Percentiles rank a stretch among this genome's conserved stretches.
These are phyloP conservation scores for Monochamus saltuarius DNA, from an alignment of 1,140 invertebrate genomes.

Conservation along the genomic window DNA sequence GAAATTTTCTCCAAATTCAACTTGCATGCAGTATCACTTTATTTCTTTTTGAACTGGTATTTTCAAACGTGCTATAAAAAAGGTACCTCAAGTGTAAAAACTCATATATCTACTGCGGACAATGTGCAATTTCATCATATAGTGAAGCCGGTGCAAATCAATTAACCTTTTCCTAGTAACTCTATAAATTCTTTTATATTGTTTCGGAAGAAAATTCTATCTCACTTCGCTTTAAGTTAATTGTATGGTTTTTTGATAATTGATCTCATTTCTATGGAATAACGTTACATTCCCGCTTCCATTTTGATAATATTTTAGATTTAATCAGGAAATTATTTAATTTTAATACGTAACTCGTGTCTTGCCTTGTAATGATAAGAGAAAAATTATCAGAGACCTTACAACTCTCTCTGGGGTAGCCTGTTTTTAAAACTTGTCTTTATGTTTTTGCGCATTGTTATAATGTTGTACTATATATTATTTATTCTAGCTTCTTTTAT, in stretches of 20 bases:
- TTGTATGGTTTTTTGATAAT: neutral
- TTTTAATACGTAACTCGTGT: too few species aligned
- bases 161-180: slow-evolving; percentile 24
- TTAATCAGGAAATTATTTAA: neutral
- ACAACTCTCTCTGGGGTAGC: neutral
- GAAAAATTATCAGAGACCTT: neutral
- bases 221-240: slow-evolving; percentile 9
- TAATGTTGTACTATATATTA: slow-evolving; percentile 22
- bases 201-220: neutral
- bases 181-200: slow-evolving; percentile 7
- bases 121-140: slow-evolving; percentile 46
- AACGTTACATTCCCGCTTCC: too few species aligned
- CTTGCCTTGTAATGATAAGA: too few species aligned
- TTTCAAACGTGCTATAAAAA: slow-evolving; percentile 47
- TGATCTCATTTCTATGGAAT: too few species aligned
- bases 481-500: slow-evolving; percentile 26
- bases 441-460: slow-evolving; percentile 31
- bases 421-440: neutral
- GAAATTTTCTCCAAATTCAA: neutral
- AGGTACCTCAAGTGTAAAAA: slow-evolving; percentile 42
- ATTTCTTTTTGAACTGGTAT: slow-evolving; percentile 22
- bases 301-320: neutral
- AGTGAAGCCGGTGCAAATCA: slow-evolving; percentile 36
- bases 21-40: neutral
- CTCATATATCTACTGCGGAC: slow-evolving; percentile 42